Evolutionary conservation across 2,113 vertebrate species (phyloP).

Genomic region (Corvus moneduloides): DNA sequence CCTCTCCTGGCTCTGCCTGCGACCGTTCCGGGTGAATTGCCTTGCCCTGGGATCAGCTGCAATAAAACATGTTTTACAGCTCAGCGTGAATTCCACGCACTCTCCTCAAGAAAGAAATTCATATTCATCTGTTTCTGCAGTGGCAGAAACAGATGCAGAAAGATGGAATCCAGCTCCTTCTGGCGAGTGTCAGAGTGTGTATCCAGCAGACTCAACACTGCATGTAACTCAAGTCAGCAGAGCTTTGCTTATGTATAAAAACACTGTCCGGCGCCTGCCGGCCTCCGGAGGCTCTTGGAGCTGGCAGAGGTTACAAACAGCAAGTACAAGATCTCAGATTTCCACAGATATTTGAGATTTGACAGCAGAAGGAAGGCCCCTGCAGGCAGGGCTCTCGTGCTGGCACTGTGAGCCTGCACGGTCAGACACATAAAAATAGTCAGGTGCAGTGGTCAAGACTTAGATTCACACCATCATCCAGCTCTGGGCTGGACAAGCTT

Average conservation of each 20-base stretch:
- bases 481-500: background rate
- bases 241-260: background rate
- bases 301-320: background rate
- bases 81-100: background rate
- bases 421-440: background rate
- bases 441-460: background rate
- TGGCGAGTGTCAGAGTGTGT: background rate
- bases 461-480: background rate
- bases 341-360: background rate
- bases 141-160: background rate
- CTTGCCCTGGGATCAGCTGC: background rate
- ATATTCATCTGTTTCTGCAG: background rate
- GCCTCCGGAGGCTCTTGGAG: background rate
- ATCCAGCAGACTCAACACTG: background rate
- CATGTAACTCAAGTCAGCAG: background rate
- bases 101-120: background rate
- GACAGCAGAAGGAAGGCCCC: background rate
- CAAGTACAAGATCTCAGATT: background rate
- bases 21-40: background rate
- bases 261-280: background rate
- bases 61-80: background rate
- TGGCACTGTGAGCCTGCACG: background rate
- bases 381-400: background rate
- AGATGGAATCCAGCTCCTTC: slow-evolving; percentile 21
- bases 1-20: background rate